These are phyloP conservation scores for Drosophila crucigera DNA, from an alignment of 2,888 invertebrate species.

Conservation along the genomic window DNA sequence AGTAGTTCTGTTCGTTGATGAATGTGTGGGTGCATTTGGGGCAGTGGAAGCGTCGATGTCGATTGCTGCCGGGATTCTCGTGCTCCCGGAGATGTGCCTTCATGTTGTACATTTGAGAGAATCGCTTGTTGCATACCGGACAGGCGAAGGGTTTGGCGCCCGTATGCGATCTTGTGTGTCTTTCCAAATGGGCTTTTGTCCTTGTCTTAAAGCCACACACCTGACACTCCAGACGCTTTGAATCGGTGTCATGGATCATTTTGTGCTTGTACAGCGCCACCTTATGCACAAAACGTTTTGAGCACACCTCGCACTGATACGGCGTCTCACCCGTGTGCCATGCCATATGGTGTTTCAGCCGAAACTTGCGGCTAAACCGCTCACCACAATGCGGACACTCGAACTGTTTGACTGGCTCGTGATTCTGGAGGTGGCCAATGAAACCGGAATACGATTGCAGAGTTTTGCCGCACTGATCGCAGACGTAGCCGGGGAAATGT, in stretches of 20 bases:
- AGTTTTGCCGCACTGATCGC: constrained; percentile 77
- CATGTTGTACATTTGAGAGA: constrained; percentile 79
- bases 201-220: constrained; percentile 85
- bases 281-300: constrained; percentile 75
- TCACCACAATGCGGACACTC: constrained; percentile 76
- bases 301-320: constrained; percentile 72
- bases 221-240: constrained; percentile 73
- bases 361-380: constrained; percentile 68
- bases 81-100: constrained; percentile 73
- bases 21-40: constrained; percentile 74
- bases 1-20: constrained; percentile 71
- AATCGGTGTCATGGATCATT: constrained; percentile 78
- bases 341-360: constrained; percentile 75
- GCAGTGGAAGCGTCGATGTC: constrained; percentile 70
- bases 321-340: constrained; percentile 78
- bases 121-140: constrained; percentile 74
- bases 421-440: constrained; percentile 71
- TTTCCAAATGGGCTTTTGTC: constrained; percentile 86
- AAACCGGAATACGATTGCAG: constrained; percentile 74
- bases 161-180: constrained; percentile 86
- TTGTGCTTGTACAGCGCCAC: constrained; percentile 76
- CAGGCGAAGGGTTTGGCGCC: constrained; percentile 81
- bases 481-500: constrained; percentile 74
- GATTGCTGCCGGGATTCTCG: constrained; percentile 72
- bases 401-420: constrained; percentile 71